Percentiles rank a stretch among this genome's conserved stretches.
These are phyloP conservation scores for Eumaeus atala DNA, from an alignment of 1,140 invertebrate species.

Conservation along the genomic window DNA sequence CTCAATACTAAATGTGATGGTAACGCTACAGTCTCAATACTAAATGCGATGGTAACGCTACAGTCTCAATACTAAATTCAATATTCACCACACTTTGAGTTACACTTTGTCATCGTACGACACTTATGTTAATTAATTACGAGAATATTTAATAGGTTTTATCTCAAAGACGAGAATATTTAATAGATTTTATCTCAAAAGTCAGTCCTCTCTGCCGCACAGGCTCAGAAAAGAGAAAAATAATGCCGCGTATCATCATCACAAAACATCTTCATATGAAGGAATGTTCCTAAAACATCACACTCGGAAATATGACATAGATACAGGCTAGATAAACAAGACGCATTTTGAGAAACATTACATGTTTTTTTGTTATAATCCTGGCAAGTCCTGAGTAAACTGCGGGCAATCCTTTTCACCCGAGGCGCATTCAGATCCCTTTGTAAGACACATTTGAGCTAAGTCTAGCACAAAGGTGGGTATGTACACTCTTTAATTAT, in stretches of 20 bases:
- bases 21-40: not conserved
- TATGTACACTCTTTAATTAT: conserved; percentile 55
- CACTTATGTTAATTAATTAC: not conserved
- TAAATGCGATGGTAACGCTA: not conserved
- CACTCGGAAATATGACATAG: too few relatives aligned
- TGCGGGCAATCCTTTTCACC: conserved; percentile 49
- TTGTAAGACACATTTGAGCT: conserved; percentile 49
- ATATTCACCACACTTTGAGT: too few relatives aligned
- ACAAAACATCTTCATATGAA: too few relatives aligned
- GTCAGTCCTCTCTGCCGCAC: too few relatives aligned
- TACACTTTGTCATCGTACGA: too few relatives aligned
- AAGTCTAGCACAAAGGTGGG: conserved; percentile 43
- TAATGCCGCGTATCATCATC: too few relatives aligned
- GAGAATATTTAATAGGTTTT: too few relatives aligned
- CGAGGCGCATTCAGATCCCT: conserved; percentile 44
- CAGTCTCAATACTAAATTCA: not conserved
- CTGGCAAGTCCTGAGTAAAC: conserved; percentile 36
- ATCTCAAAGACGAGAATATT: too few relatives aligned
- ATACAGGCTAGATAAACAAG: conserved; percentile 15
- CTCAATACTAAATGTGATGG: not conserved
- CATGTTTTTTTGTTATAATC: conserved; percentile 22
- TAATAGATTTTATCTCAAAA: too few relatives aligned
- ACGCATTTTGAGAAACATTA: conserved; percentile 21
- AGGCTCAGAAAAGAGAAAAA: too few relatives aligned
- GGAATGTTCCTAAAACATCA: too few relatives aligned